Base-by-base conservation (phyloP, 2,888 invertebrate genomes). In the Macropis europaea region DNA sequence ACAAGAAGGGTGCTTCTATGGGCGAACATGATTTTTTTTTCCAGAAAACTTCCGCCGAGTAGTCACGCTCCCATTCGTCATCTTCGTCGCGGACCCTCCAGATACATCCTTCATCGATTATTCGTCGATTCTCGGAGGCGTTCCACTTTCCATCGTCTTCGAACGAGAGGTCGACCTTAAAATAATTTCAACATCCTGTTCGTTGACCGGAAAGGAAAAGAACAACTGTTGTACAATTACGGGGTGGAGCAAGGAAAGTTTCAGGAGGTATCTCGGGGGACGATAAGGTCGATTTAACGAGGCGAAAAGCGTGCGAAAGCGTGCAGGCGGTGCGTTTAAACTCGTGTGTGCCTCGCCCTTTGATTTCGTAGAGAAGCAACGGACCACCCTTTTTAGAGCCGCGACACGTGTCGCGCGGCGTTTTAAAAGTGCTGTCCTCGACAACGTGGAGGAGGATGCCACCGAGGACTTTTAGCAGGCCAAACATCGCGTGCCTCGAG, bases 401-500 rank as follows among this genome's bases (percentile, higher is more conserved):
- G 43, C 68, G 50, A 64, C 69, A 67, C 71, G 71, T 70, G 69
- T 69, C 63, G 72, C 50, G 70, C 15, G 48, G 40, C 50, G 54
- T 74, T 81, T 81, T 72, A 76, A 80, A 79, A 79, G 77, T 67
- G 61, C 45, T 57, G 61, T 76, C 38, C 73, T 67, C 64, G 66
- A 68, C 59, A 64, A 50, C 48, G 76, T 43, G 53, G 62, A 73
- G 53, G 62, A 73, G 74, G 69, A 70, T 57, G 68, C 34, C 74
- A 56, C 60, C 68, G 63, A 60, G 82, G 76, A 87, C 88, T 88
- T 84, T 89, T 86, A 88, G 82, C 73, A 84, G 87, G 79, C 83
- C 86, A 88, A 89, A 89, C 82, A 89, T 75, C 54, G 70, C 79
- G 74, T 81, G 85, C 81, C 75, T 87, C 86, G 79, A 80, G 73